Conservation (phyloP, 2,888 invertebrate genomes). For the Kuschelorhynchus macadamiae region DNA sequence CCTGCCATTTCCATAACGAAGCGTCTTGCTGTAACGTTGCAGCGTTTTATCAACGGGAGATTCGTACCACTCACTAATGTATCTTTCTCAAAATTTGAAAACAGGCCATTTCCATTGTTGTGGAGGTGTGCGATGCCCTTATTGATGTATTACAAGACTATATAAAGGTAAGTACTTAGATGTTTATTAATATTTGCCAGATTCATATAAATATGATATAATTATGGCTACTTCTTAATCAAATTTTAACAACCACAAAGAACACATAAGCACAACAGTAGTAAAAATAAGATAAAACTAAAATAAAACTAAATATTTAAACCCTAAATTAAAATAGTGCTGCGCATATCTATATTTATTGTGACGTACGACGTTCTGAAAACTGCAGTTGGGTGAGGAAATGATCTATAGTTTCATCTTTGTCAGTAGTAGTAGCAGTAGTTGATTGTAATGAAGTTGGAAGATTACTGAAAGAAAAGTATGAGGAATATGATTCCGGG, state of each 20-base stretch:
- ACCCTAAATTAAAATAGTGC: slow-evolving; percentile 7
- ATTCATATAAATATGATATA: too few species aligned
- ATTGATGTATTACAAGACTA: slow-evolving; percentile 18
- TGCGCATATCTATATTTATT: slow-evolving; percentile 1
- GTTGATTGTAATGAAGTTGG: slow-evolving; percentile 18
- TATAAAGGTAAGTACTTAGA: too few species aligned
- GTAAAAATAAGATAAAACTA: slow-evolving; percentile 3
- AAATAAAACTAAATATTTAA: not conserved
- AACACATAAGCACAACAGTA: slow-evolving; percentile 1
- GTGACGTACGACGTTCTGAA: not conserved
- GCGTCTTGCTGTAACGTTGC: slow-evolving; percentile 34
- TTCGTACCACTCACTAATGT: slow-evolving; percentile 20
- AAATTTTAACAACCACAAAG: too few species aligned
- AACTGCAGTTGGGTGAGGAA: slow-evolving; percentile 22
- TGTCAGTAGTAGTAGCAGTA: slow-evolving; percentile 9
- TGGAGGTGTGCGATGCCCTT: slow-evolving; percentile 43
- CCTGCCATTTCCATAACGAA: slow-evolving; percentile 28
- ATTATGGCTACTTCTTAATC: too few species aligned
- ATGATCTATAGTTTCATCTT: slow-evolving; percentile 30
- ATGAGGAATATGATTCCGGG: slow-evolving; percentile 32
- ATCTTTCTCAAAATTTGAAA: slow-evolving; percentile 39
- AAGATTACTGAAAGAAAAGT: slow-evolving; percentile 24
- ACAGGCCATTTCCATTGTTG: slow-evolving; percentile 36
- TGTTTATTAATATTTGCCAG: too few species aligned
- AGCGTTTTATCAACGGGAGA: slow-evolving; percentile 27